Conservation (phyloP, 2,797 vertebrate species). For the Acipenser oxyrinchus region DNA sequence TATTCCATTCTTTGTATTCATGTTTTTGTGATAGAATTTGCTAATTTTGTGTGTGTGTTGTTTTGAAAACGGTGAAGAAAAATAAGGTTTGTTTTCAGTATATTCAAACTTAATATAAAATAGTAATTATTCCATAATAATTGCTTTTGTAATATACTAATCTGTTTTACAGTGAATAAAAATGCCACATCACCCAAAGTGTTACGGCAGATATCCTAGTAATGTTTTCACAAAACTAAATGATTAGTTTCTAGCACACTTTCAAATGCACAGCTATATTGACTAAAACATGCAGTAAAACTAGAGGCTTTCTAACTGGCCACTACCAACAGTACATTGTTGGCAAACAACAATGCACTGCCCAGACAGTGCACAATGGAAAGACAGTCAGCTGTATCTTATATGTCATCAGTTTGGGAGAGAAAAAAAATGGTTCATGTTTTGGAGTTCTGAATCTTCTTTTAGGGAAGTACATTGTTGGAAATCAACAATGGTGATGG, state of each 20-base stretch:
- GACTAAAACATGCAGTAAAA: slow-evolving; percentile 55
- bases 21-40: no score
- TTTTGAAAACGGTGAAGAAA: no score
- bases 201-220: slow-evolving; percentile 27
- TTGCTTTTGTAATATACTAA: no score
- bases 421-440: slow-evolving; percentile 3
- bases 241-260: slow-evolving; percentile 28
- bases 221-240: slow-evolving; percentile 19
- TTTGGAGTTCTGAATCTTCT: slow-evolving; percentile 31
- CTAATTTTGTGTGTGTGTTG: no score
- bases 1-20: not conserved
- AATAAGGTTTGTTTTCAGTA: not conserved
- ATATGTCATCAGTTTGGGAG: slow-evolving; percentile 25
- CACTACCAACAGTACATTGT: slow-evolving; percentile 90
- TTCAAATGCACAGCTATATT: slow-evolving; percentile 1
- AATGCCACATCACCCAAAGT: slow-evolving; percentile 35
- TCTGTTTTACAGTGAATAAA: not conserved
- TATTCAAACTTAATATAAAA: not conserved
- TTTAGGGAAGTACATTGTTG: slow-evolving; percentile 76
- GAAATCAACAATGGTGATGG: slow-evolving; percentile 77
- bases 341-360: slow-evolving; percentile 89
- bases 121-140: no score
- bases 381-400: slow-evolving; percentile 39
- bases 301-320: slow-evolving; percentile 12
- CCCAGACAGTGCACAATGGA: slow-evolving; percentile 72